Evolutionary conservation across 2,888 invertebrate genomes (phyloP).

Genomic region (Erpobdella octoculata): DNA sequence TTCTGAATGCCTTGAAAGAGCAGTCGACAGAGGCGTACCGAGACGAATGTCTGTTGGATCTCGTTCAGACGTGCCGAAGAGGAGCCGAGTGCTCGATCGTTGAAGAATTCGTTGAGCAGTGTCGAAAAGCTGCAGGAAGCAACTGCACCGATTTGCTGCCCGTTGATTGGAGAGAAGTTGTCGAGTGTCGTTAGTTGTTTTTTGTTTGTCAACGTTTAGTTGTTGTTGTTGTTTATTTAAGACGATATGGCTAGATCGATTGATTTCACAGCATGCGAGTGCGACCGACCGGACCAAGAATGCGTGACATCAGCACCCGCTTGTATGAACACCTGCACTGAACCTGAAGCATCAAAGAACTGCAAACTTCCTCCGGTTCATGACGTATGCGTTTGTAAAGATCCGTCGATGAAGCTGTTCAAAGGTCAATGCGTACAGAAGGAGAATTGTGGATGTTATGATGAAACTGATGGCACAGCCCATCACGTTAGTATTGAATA

Average conservation of each 20-base stretch:
- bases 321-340: conserved; percentile 7
- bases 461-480: too few relatives aligned
- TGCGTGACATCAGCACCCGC: neutral
- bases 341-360: neutral
- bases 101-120: conserved; percentile 5
- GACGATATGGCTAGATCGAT: too few relatives aligned
- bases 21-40: neutral
- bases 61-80: neutral
- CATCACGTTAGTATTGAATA: too few relatives aligned
- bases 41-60: neutral
- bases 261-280: conserved; percentile 14
- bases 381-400: conserved; percentile 4
- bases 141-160: neutral
- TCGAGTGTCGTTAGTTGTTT: neutral
- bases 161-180: neutral
- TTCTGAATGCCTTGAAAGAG: neutral
- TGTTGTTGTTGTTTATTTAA: too few relatives aligned
- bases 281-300: neutral
- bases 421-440: too few relatives aligned
- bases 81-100: neutral
- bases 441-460: too few relatives aligned
- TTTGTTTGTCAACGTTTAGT: too few relatives aligned
- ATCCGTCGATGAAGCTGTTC: too few relatives aligned
- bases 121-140: neutral
- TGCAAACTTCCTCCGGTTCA: neutral